phyloP scores from a whole-genome alignment of 2,113 vertebrate genomes.

The Serinus canaria region DNA sequence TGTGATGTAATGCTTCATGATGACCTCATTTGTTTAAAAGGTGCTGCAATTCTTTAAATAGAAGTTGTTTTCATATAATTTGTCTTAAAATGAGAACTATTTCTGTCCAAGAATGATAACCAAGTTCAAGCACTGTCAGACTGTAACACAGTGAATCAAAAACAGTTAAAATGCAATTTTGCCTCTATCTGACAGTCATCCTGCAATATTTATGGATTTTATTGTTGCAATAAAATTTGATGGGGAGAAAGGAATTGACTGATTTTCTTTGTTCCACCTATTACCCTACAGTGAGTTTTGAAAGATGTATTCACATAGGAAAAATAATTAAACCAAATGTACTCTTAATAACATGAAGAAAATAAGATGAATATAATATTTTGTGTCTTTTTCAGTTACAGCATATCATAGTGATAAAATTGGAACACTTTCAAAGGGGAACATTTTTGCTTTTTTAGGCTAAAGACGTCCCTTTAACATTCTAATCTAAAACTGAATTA shows the following conservation, averaged over 20 bases:
- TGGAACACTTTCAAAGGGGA: background rate
- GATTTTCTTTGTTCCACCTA: background rate
- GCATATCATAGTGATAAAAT: background rate
- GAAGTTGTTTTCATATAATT: background rate
- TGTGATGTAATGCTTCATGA: background rate
- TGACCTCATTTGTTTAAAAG: background rate
- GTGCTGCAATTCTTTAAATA: background rate
- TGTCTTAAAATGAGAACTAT: background rate
- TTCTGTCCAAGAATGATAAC: background rate
- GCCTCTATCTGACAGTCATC: background rate
- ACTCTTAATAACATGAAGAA: background rate
- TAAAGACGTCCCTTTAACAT: background rate
- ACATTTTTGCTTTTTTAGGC: background rate
- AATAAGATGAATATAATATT: background rate
- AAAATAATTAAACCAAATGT: background rate
- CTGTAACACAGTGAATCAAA: background rate
- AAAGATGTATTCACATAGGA: background rate
- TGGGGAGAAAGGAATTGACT: background rate
- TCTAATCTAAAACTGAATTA: conserved; percentile 14
- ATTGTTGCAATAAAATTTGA: background rate
- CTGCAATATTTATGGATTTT: conserved; percentile 10
- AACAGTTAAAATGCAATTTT: background rate
- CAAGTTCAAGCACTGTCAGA: background rate
- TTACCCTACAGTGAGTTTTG: background rate
- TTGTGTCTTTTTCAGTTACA: background rate